Conservation (phyloP, 1,140 invertebrate species). For the Pseudomyrmex concolor region DNA sequence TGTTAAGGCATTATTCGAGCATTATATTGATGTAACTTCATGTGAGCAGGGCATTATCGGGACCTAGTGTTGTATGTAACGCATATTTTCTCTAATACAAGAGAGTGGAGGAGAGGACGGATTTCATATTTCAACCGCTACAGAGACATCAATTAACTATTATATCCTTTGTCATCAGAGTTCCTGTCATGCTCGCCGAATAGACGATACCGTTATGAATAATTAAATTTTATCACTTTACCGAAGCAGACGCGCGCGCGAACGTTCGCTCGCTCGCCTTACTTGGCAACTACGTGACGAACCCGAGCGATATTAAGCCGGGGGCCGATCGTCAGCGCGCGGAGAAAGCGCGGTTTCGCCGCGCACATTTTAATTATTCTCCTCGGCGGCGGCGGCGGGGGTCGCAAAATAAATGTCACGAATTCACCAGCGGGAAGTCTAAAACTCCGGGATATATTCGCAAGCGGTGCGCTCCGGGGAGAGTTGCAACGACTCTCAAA, state of each 20-base stretch:
- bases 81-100: slow-evolving; percentile 14
- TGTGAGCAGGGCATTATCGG: too few relatives aligned
- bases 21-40: too few relatives aligned
- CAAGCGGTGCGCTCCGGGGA: background rate
- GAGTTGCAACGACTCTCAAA: background rate
- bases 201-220: slow-evolving; percentile 60
- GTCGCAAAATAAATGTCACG: slow-evolving; percentile 53
- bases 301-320: slow-evolving; percentile 52
- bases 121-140: slow-evolving; percentile 31
- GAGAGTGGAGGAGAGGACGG: background rate
- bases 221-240: slow-evolving; percentile 62
- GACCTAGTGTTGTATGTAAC: background rate
- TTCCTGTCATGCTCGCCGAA: slow-evolving; percentile 51
- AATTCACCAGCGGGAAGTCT: slow-evolving; percentile 17
- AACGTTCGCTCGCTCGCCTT: background rate
- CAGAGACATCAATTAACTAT: slow-evolving; percentile 57
- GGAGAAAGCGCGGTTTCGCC: slow-evolving; percentile 39
- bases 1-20: too few relatives aligned
- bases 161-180: slow-evolving; percentile 49
- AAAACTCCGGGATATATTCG: slow-evolving; percentile 20
- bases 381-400: background rate
- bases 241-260: slow-evolving; percentile 6
- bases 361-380: slow-evolving; percentile 66
- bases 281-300: slow-evolving; percentile 61
- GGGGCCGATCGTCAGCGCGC: slow-evolving; percentile 47